Conservation (phyloP, 2,888 invertebrate genomes). For the Arctia plantaginis region DNA sequence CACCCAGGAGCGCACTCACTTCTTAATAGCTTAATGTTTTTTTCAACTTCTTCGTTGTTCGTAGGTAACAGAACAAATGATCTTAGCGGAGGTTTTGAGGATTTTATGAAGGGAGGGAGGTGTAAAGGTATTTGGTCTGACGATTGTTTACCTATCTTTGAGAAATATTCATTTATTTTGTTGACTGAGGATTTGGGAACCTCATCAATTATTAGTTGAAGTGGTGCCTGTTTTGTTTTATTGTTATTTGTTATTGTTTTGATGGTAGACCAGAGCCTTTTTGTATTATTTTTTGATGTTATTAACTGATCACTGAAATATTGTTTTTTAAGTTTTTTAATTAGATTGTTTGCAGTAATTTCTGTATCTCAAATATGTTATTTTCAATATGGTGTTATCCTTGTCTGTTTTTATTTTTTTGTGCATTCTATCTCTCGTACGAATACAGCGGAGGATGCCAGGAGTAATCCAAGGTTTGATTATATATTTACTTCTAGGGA, state of each 20-base stretch:
- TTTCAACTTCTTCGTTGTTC: too few species aligned
- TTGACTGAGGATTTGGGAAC: constrained; percentile 9
- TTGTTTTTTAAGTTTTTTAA: too few species aligned
- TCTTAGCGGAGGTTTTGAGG: too few species aligned
- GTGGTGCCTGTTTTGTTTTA: constrained; percentile 8
- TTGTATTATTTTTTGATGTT: too few species aligned
- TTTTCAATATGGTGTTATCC: neutral
- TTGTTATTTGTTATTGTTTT: constrained; percentile 10
- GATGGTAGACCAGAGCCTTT: constrained; percentile 13
- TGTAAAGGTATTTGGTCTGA: neutral
- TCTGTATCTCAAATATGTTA: too few species aligned
- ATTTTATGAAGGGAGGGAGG: neutral
- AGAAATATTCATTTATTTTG: neutral
- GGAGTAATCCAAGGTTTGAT: too few species aligned
- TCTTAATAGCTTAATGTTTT: too few species aligned
- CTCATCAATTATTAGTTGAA: constrained; percentile 12
- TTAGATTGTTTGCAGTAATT: constrained; percentile 1
- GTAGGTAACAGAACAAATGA: too few species aligned
- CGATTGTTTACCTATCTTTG: too few species aligned
- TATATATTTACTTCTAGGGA: neutral
- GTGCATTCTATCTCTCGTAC: constrained; percentile 9
- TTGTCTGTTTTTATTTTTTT: neutral
- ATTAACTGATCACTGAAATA: too few species aligned
- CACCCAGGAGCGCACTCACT: too few species aligned
- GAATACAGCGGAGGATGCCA: too few species aligned